Evolutionary conservation across 2,797 vertebrate genomes (phyloP).

Genomic region (Pangasius mekongensis): DNA sequence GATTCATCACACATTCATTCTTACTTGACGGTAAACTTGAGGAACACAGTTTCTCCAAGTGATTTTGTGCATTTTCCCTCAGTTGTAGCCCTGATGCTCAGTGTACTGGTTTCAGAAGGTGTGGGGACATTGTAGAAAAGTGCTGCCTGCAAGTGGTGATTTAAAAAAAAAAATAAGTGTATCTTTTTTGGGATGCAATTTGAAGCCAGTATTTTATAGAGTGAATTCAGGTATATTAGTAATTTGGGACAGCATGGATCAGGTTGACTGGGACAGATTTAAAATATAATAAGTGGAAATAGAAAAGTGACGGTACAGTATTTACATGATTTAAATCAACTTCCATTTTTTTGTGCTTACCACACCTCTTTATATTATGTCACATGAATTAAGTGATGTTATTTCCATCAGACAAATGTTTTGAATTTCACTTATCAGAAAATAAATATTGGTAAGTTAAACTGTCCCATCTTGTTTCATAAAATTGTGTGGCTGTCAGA

Average conservation of each 20-base stretch:
- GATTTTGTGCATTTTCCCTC: conserved; percentile 30
- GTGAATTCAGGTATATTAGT: not conserved
- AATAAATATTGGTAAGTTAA: too few relatives aligned
- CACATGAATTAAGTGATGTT: too few relatives aligned
- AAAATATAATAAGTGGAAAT: too few relatives aligned
- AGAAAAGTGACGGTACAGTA: too few relatives aligned
- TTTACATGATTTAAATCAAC: too few relatives aligned
- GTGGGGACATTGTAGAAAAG: conserved; percentile 56
- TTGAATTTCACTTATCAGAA: too few relatives aligned
- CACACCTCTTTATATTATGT: too few relatives aligned
- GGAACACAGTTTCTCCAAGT: not conserved
- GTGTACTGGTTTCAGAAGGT: conserved; percentile 12
- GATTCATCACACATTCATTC: not conserved
- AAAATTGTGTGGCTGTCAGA: not conserved
- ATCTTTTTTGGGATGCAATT: not conserved
- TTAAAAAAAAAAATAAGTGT: not conserved
- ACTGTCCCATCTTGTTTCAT: too few relatives aligned
- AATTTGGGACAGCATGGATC: not conserved
- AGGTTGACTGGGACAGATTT: too few relatives aligned
- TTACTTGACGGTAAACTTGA: conserved; percentile 43
- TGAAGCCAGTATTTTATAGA: not conserved
- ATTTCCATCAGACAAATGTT: too few relatives aligned
- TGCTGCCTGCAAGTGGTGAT: conserved; percentile 14
- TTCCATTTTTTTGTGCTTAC: too few relatives aligned
- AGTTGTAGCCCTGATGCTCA: conserved; percentile 28